Evolutionary conservation across 2,797 vertebrate species (phyloP).

Genomic region (Phrynocephalus guinanensis): DNA sequence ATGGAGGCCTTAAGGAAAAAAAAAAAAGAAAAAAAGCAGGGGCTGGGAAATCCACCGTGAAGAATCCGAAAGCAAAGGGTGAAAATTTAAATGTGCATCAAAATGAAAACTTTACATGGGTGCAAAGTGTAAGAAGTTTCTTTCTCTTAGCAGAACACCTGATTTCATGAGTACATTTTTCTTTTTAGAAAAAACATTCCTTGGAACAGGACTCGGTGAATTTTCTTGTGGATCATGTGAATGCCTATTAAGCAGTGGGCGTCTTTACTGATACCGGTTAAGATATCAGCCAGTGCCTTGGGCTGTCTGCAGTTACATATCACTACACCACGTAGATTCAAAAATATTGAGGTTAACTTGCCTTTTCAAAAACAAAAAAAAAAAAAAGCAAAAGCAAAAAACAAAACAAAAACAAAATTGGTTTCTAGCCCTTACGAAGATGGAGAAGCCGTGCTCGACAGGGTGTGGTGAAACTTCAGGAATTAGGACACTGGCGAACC

Average conservation of each 20-base stretch:
- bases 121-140: neutral
- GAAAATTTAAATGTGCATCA: too few relatives aligned
- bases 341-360: neutral
- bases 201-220: neutral
- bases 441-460: neutral
- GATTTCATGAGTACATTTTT: neutral
- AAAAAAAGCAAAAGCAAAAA: neutral
- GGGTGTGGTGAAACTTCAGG: neutral
- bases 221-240: slow-evolving; percentile 9
- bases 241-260: neutral
- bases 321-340: neutral
- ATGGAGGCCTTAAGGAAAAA: neutral
- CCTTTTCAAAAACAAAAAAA: neutral
- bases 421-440: neutral
- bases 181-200: neutral
- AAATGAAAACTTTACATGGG: neutral
- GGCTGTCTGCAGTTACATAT: neutral
- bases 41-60: neutral
- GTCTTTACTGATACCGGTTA: neutral
- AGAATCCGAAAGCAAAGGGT: neutral
- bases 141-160: neutral
- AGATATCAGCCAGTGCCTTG: neutral
- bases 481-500: neutral
- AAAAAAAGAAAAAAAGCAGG: neutral
- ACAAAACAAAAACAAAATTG: neutral